Percentiles rank a stretch among this genome's conserved stretches.
Evolutionary conservation across 2,888 invertebrate species (phyloP).

Genomic region (Pandemis heparana): DNA sequence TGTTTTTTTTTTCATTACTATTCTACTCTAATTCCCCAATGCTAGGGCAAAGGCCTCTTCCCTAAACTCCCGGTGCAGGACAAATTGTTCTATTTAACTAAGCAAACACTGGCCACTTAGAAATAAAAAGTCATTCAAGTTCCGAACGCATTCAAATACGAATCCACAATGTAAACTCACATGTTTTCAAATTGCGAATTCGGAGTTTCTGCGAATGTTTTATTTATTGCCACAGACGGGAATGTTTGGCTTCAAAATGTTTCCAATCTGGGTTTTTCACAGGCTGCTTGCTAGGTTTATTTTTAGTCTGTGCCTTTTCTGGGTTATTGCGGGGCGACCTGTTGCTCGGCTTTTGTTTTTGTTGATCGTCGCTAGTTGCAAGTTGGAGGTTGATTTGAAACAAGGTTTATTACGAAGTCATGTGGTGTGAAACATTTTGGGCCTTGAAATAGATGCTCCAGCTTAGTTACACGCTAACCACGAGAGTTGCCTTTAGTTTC

Average conservation of each 20-base stretch:
- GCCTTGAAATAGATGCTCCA: not conserved
- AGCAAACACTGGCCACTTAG: conserved; percentile 14
- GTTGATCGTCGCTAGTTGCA: conserved; percentile 70
- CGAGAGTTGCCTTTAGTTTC: no score
- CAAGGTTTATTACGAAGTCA: conserved; percentile 49
- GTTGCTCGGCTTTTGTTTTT: conserved; percentile 80
- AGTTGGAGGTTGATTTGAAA: conserved; percentile 56
- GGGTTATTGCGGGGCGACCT: conserved; percentile 50
- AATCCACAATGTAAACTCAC: conserved; percentile 50
- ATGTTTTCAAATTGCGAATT: conserved; percentile 56
- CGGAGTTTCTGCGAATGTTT: conserved; percentile 41
- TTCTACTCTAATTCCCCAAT: no score
- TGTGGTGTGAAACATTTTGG: conserved; percentile 36
- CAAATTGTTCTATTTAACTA: not conserved
- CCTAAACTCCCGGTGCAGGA: no score
- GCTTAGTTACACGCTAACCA: no score
- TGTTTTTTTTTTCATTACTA: not conserved
- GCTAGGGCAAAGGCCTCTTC: no score
- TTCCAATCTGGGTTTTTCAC: conserved; percentile 43
- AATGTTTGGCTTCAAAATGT: conserved; percentile 35
- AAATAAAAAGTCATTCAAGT: conserved; percentile 12
- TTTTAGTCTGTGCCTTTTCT: conserved; percentile 20
- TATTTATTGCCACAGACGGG: conserved; percentile 49
- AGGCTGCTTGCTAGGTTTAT: conserved; percentile 20
- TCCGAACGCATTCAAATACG: conserved; percentile 46